These are phyloP conservation scores for Andrena camellia DNA, from an alignment of 2,888 invertebrate species.

Conservation along the genomic window DNA sequence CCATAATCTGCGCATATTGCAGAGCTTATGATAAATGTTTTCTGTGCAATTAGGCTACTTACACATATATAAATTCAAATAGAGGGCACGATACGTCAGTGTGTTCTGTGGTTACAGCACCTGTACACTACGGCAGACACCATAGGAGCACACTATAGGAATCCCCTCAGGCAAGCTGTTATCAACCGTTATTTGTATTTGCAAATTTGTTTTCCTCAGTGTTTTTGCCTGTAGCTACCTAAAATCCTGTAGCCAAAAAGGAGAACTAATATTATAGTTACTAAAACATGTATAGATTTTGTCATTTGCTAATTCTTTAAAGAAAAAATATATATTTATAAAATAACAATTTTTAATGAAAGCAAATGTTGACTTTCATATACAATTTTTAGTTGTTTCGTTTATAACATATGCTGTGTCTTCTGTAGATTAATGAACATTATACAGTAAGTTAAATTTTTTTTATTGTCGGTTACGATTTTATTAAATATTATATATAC, in stretches of 20 bases:
- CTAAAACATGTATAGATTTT: conserved; percentile 49
- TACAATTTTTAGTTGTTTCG: neutral
- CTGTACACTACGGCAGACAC: conserved; percentile 88
- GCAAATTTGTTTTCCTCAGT: conserved; percentile 74
- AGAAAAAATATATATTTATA: neutral
- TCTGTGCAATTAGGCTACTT: conserved; percentile 59
- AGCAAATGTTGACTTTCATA: neutral
- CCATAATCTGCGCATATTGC: conserved; percentile 58
- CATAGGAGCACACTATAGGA: conserved; percentile 89
- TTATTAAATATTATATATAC: no score
- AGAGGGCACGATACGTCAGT: conserved; percentile 80
- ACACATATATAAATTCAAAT: conserved; percentile 64
- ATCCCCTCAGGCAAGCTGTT: conserved; percentile 91
- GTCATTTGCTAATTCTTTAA: conserved; percentile 16
- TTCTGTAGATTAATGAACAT: neutral
- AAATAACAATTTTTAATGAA: conserved; percentile 9
- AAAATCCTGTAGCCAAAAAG: conserved; percentile 56
- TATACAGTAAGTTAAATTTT: neutral
- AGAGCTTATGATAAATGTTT: conserved; percentile 63
- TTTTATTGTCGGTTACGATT: no score
- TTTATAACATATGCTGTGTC: neutral
- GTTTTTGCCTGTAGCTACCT: conserved; percentile 68
- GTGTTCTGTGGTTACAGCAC: conserved; percentile 90
- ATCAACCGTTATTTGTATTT: conserved; percentile 84
- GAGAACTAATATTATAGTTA: conserved; percentile 59